Evolutionary conservation across 2,888 invertebrate species (phyloP).

Genomic region (Auanema sp.): DNA sequence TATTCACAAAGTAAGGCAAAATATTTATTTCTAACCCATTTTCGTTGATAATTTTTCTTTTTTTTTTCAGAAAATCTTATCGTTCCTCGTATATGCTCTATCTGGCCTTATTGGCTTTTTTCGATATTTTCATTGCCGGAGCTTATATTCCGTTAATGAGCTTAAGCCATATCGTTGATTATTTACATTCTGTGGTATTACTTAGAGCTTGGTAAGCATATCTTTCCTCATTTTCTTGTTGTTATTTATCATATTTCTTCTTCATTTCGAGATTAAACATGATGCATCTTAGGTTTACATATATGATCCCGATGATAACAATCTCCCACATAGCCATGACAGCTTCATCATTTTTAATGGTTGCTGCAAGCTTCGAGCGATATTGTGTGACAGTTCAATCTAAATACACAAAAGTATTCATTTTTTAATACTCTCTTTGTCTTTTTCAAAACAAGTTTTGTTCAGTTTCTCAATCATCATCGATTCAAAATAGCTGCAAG

Average conservation of each 20-base stretch:
- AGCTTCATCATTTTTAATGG: slow-evolving; percentile 58
- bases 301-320: slow-evolving; percentile 61
- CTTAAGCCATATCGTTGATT: slow-evolving; percentile 44
- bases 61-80: slow-evolving; percentile 40
- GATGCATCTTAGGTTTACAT: slow-evolving; percentile 44
- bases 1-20: slow-evolving; percentile 35
- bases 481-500: slow-evolving; percentile 39
- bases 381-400: slow-evolving; percentile 47
- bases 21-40: background rate
- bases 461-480: slow-evolving; percentile 21
- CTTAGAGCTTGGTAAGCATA: slow-evolving; percentile 50
- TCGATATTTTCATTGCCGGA: slow-evolving; percentile 51
- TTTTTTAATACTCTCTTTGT: slow-evolving; percentile 6
- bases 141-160: slow-evolving; percentile 59
- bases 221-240: background rate
- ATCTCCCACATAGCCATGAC: slow-evolving; percentile 62
- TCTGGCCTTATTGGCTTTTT: slow-evolving; percentile 54
- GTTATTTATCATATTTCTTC: background rate
- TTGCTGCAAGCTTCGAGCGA: slow-evolving; percentile 56
- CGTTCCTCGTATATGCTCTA: slow-evolving; percentile 56
- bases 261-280: slow-evolving; percentile 1
- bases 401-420: slow-evolving; percentile 24
- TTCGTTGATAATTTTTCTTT: background rate
- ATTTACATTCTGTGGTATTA: slow-evolving; percentile 35
- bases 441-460: slow-evolving; percentile 4